A percentile compares a stretch with the other conserved stretches of the same genome.
Evolutionary conservation across 2,113 vertebrate genomes (phyloP).

Genomic region (Arenaria interpres): DNA sequence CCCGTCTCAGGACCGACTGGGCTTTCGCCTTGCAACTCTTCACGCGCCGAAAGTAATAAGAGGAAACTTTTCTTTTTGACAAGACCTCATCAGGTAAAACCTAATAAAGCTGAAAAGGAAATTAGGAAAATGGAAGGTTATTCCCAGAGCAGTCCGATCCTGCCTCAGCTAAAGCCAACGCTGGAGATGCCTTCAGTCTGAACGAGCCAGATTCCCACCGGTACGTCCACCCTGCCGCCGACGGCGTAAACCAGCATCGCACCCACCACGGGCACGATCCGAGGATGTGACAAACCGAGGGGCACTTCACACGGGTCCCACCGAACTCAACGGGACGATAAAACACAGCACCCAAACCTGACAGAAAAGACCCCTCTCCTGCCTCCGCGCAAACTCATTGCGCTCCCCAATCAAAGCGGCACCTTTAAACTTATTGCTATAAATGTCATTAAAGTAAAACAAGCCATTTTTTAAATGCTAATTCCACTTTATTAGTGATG

Average conservation of each 20-base stretch:
- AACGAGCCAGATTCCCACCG: neutral
- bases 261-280: neutral
- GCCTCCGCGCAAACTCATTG: slow-evolving; percentile 6
- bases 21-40: slow-evolving; percentile 45
- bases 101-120: slow-evolving; percentile 75
- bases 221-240: too few species aligned
- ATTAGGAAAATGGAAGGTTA: slow-evolving; percentile 69
- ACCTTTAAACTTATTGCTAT: slow-evolving; percentile 44
- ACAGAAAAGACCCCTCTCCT: neutral
- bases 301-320: neutral
- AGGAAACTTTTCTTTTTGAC: slow-evolving; percentile 69
- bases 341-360: neutral
- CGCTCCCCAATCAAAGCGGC: neutral
- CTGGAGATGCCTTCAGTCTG: neutral
- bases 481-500: slow-evolving; percentile 78
- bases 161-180: neutral
- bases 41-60: slow-evolving; percentile 13
- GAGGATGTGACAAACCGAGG: neutral
- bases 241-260: neutral
- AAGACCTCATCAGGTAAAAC: slow-evolving; percentile 76
- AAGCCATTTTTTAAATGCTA: slow-evolving; percentile 69
- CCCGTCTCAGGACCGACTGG: neutral
- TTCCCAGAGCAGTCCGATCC: slow-evolving; percentile 62
- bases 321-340: accelerated
- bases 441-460: slow-evolving; percentile 67